These are phyloP conservation scores for Nymphalis polychloros DNA, from an alignment of 2,888 invertebrate genomes.

Conservation along the genomic window DNA sequence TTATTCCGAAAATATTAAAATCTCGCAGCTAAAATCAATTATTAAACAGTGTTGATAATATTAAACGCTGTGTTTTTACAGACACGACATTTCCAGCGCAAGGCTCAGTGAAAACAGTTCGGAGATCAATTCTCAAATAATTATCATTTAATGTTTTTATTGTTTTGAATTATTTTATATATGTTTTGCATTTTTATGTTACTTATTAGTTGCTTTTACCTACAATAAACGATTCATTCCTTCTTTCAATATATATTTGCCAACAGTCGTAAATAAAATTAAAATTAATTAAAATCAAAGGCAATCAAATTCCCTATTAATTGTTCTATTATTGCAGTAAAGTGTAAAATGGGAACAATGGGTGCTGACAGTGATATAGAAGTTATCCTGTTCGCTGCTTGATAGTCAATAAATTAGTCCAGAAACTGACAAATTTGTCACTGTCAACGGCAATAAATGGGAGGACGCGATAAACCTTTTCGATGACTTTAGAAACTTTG, in stretches of 20 bases:
- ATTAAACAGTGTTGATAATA: no score
- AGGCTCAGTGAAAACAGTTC: no score
- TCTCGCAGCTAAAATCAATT: no score
- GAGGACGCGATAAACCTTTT: slow-evolving; percentile 49
- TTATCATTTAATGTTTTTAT: no score
- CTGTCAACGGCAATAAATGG: slow-evolving; percentile 58
- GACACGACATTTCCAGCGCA: no score
- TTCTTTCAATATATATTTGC: not conserved
- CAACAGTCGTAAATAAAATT: not conserved
- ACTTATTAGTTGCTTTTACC: no score
- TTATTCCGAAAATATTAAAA: no score
- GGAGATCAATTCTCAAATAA: no score
- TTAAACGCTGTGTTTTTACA: no score
- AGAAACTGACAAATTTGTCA: slow-evolving; percentile 61
- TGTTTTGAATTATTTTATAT: no score
- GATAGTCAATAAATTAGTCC: slow-evolving; percentile 53
- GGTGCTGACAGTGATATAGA: slow-evolving; percentile 8
- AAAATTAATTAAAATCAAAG: not conserved
- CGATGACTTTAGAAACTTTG: slow-evolving; percentile 36
- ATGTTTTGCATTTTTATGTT: no score
- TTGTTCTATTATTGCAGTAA: not conserved
- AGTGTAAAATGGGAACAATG: not conserved
- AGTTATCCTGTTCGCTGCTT: slow-evolving; percentile 13
- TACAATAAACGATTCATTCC: no score
- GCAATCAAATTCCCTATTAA: slow-evolving; percentile 6